Base-by-base conservation (phyloP, 2,888 invertebrate species). In the Patella pellucida region DNA sequence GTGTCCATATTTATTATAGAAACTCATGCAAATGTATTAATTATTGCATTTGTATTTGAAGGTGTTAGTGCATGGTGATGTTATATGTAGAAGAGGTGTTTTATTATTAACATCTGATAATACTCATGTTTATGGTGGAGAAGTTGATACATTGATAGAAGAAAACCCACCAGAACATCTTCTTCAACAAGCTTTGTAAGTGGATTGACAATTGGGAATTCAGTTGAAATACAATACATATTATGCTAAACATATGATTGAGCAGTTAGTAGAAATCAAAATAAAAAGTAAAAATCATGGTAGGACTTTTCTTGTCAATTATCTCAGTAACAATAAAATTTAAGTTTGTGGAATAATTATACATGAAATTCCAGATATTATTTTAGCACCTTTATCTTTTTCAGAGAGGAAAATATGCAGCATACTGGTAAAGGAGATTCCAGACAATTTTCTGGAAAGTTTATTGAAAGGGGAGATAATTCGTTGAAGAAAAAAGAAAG, bases 1-100 rank as follows among this genome's bases (percentile, higher is more conserved):
- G 7, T 9, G 41, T 62, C 7, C n/a, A 19, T 62, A 19, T n/a
- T 19, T 62, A 19, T 19, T 19, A 62, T 62, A n/a, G 19, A 62
- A 62, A 62, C 19, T 62, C 19, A 62, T 62, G 7, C 19, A 62
- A n/a, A 62, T 62, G 62, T 62, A n/a, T 62, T 62, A 62, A n/a
- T 62, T 62, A 62, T 62, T 19, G n/a, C 19, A 12, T 41, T 41
- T 71, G 15, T 68, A 71, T 50, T 69, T 73, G n/a, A 56, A 89
- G 89, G 77, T 89, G 52, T 72, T 94, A 81, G 91, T 95, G 16
- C 93, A 93, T 90, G 95, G 95, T 0, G 94, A 94, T 12, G 91
- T 95, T n/a, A 92, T 92, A 77, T 94, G 95, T 85, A 93, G 95
- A 56, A 92, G 93, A 78, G 95, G 95, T 0, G 92, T 94, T 77